Evolutionary conservation across 2,888 invertebrate genomes (phyloP), one percentile per base, ranked within the genome.

Genomic region (Sarcophaga subvicina): DNA sequence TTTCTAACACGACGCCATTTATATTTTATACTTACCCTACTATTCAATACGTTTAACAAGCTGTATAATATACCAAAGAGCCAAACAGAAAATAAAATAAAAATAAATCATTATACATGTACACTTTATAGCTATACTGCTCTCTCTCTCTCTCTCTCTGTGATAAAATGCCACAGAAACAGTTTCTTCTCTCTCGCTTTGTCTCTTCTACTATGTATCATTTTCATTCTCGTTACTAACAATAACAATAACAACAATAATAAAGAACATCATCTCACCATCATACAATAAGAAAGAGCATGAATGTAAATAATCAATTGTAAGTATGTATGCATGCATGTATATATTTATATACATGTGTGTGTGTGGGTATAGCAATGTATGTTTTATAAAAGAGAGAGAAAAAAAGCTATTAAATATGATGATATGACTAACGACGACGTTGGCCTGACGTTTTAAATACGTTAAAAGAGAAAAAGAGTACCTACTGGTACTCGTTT

Each of bases 341-440:
- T 4, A 0, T 49, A 3, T 49, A 3, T 49, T 1, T 1, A 2
- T 49, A 8, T 49, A 47, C 4, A 4, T 4, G 2, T 79, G 76
- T 20, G 14, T 63, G n/a, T 72, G 63, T 66, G 59, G 80, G 75
- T 80, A 64, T 59, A 8, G 75, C 75, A 64, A 75, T 49, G 49
- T 37, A 2, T 37, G 2, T 37, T 37, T 37, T 37, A 8, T 8
- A 37, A 54, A 3, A 54, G 54, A 54, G 10, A 10, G 17, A 4
- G 12, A 54, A 54, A 54, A 54, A 54, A 54, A 62, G 71, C 84
- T 84, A 84, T 87, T 82, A 87, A 87, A 82, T 87, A 84, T 67
- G 81, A 87, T 87, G 84, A 87, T 87, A 87, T 84, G 87, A 87
- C 87, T 87, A 87, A 87, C 81, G 80, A 87, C 83, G 80, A 83